Percentiles rank a stretch among this genome's conserved stretches.
Conservation (phyloP, 2,113 vertebrate species). For the Salvelinus sp. region DNA sequence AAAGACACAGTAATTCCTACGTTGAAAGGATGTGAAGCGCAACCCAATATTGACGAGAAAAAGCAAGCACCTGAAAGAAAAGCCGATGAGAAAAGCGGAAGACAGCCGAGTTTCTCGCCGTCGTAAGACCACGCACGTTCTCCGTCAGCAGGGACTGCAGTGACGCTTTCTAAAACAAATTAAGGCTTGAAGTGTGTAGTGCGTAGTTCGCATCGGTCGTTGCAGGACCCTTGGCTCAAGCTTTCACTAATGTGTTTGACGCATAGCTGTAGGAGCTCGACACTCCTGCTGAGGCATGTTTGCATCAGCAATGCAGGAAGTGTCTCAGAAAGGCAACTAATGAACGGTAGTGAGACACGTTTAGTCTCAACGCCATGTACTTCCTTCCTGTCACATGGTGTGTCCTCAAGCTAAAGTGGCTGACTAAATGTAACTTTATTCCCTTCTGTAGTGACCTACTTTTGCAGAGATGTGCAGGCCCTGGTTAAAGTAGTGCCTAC, state of each 20-base stretch:
- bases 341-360: slow-evolving; percentile 13
- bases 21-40: slow-evolving; percentile 25
- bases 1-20: slow-evolving; percentile 21
- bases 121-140: slow-evolving; percentile 59
- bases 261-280: slow-evolving; percentile 16
- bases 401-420: background rate
- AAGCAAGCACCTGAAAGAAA: slow-evolving; percentile 44
- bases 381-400: background rate
- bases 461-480: too few relatives aligned
- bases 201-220: slow-evolving; percentile 25
- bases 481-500: too few relatives aligned
- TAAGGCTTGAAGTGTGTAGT: slow-evolving; percentile 9
- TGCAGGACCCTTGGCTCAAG: too few relatives aligned
- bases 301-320: slow-evolving; percentile 21
- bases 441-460: too few relatives aligned
- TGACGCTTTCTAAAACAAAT: slow-evolving; percentile 47
- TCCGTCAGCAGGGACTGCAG: slow-evolving; percentile 52
- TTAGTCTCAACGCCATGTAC: background rate
- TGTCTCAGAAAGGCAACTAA: slow-evolving; percentile 33
- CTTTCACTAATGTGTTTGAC: slow-evolving; percentile 41
- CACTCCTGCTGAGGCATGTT: slow-evolving; percentile 50
- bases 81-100: slow-evolving; percentile 33
- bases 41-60: slow-evolving; percentile 25
- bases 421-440: background rate
- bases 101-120: slow-evolving; percentile 34